Evolutionary conservation across 2,113 vertebrate genomes (phyloP).

Genomic region (Circaetus cinerascens): DNA sequence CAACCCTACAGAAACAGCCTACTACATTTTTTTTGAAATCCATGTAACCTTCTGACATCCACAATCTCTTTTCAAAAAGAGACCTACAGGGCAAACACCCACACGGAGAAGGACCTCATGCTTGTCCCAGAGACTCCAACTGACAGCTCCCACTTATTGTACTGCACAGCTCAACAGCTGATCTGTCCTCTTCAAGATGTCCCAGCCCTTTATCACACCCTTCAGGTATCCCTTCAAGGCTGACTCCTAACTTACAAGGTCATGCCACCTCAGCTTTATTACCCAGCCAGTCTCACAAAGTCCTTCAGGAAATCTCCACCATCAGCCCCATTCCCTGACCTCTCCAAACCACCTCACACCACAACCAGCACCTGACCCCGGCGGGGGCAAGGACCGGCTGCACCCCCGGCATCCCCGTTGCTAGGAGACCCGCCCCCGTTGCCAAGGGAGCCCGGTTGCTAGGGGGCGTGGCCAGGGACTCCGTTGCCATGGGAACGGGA

Average conservation of each 20-base stretch:
- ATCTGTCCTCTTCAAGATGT: no score
- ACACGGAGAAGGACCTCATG: rapidly evolving
- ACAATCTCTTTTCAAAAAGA: neutral
- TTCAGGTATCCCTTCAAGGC: neutral
- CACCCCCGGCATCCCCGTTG: neutral
- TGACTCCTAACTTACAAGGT: neutral
- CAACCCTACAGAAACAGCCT: neutral
- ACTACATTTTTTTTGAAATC: neutral
- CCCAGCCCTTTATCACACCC: neutral
- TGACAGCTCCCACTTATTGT: neutral
- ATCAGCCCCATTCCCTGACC: no score
- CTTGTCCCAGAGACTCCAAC: rapidly evolving
- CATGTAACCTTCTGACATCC: neutral
- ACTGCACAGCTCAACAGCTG: neutral
- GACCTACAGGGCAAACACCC: neutral
- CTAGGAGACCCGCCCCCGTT: no score
- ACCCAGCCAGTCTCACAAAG: neutral
- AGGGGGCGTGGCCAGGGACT: no score
- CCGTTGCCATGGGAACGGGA: no score
- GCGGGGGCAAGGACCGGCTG: no score
- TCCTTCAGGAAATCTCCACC: neutral
- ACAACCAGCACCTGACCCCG: rapidly evolving
- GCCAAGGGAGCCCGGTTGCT: no score
- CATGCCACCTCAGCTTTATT: neutral
- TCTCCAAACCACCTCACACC: rapidly evolving